Evolutionary conservation across 1,140 invertebrate genomes (phyloP).

Genomic region (Conopomorpha cramerella): DNA sequence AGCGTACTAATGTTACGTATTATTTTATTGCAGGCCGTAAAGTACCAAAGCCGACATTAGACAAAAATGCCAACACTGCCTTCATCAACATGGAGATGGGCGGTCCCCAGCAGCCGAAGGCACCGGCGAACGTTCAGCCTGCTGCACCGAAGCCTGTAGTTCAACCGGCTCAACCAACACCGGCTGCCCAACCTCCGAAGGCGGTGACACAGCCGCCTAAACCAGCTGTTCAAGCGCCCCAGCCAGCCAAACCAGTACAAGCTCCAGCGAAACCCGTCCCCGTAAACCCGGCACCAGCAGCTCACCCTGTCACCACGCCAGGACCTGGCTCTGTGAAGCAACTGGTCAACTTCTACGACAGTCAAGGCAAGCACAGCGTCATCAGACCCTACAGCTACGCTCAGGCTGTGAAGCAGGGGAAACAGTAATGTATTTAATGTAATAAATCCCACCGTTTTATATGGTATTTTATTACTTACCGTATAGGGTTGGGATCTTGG

Average conservation of each 20-base stretch:
- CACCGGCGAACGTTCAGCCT: background rate
- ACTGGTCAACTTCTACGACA: constrained; percentile 42
- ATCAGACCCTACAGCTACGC: constrained; percentile 45
- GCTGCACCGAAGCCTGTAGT: constrained; percentile 1
- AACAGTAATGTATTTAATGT: too few relatives aligned
- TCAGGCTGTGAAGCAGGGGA: constrained; percentile 47
- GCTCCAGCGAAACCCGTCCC: constrained; percentile 12
- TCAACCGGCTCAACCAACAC: background rate
- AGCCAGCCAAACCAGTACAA: background rate
- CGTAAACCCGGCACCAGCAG: constrained; percentile 22
- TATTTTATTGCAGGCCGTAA: too few relatives aligned
- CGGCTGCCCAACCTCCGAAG: constrained; percentile 6
- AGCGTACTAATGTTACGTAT: too few relatives aligned
- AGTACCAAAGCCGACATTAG: constrained; percentile 21
- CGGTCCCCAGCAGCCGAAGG: constrained; percentile 4
- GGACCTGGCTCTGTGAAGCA: constrained; percentile 42
- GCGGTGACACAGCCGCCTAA: constrained; percentile 3
- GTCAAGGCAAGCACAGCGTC: constrained; percentile 36
- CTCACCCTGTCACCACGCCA: constrained; percentile 31
- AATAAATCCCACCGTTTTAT: too few relatives aligned
- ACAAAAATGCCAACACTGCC: constrained; percentile 48
- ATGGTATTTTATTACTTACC: too few relatives aligned
- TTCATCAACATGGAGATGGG: constrained; percentile 49
- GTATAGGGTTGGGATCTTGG: too few relatives aligned
- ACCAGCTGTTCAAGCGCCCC: constrained; percentile 2